Conservation (phyloP, 1,140 invertebrate genomes). For the Acromyrmex echinatior region DNA sequence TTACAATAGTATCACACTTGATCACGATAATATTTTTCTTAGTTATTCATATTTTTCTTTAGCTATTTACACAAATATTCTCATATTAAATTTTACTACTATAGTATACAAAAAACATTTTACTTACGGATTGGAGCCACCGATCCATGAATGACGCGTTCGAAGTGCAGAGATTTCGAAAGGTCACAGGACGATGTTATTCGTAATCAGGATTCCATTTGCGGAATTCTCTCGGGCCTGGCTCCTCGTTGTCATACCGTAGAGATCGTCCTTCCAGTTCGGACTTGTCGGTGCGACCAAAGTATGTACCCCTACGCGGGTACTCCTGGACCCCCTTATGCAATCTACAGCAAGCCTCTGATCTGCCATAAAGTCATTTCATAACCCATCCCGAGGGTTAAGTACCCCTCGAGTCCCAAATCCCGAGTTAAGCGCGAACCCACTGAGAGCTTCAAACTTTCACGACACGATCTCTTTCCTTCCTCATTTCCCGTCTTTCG, state of each 20-base stretch:
- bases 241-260: slow-evolving; percentile 68
- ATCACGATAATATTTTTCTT: neutral
- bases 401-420: slow-evolving; percentile 82
- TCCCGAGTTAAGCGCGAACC: slow-evolving; percentile 81
- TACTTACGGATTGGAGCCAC: slow-evolving; percentile 22
- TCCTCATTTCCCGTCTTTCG: slow-evolving; percentile 23
- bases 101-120: neutral
- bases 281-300: slow-evolving; percentile 64
- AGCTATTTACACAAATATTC: neutral
- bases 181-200: slow-evolving; percentile 43
- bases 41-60: neutral
- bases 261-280: slow-evolving; percentile 63
- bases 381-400: slow-evolving; percentile 85
- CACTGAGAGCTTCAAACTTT: slow-evolving; percentile 60
- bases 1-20: neutral
- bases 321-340: slow-evolving; percentile 80
- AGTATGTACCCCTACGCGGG: slow-evolving; percentile 66
- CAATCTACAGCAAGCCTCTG: slow-evolving; percentile 85
- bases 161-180: slow-evolving; percentile 42
- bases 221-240: slow-evolving; percentile 67
- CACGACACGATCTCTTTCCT: slow-evolving; percentile 64
- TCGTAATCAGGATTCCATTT: slow-evolving; percentile 75
- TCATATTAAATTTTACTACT: slow-evolving; percentile 9
- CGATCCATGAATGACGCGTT: slow-evolving; percentile 1
- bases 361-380: slow-evolving; percentile 87